phyloP scores from a whole-genome alignment of 2,888 invertebrate species.

The Palloptera scutellata region DNA sequence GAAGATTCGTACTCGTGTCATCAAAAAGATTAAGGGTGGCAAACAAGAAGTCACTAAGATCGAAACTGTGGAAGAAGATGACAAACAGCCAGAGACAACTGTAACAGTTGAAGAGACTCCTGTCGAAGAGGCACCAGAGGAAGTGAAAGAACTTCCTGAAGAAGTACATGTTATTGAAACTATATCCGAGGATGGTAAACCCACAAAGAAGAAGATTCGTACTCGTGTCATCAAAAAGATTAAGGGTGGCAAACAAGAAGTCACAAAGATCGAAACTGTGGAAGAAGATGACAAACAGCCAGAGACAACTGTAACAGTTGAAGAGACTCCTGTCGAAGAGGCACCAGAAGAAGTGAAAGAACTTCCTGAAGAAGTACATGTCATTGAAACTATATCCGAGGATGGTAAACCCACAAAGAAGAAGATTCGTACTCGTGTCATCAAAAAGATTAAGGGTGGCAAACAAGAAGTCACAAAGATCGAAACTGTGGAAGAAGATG shows the following conservation, averaged over 20 bases:
- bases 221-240: slow-evolving; percentile 21
- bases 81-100: slow-evolving; percentile 22
- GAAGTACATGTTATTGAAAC: slow-evolving; percentile 17
- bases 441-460: slow-evolving; percentile 18
- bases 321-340: slow-evolving; percentile 18
- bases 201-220: slow-evolving; percentile 22
- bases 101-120: slow-evolving; percentile 21
- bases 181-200: slow-evolving; percentile 21
- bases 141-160: slow-evolving; percentile 14
- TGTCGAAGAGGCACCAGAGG: slow-evolving; percentile 8
- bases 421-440: slow-evolving; percentile 18
- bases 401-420: slow-evolving; percentile 22
- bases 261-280: slow-evolving; percentile 20
- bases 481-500: slow-evolving; percentile 22
- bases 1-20: slow-evolving; percentile 19
- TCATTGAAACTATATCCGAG: slow-evolving; percentile 13
- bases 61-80: slow-evolving; percentile 23
- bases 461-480: slow-evolving; percentile 25
- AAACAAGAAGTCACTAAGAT: slow-evolving; percentile 26
- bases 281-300: slow-evolving; percentile 25
- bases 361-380: slow-evolving; percentile 20
- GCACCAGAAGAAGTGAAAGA: slow-evolving; percentile 6
- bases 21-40: slow-evolving; percentile 20
- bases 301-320: slow-evolving; percentile 19
- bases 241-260: slow-evolving; percentile 22